Conservation (phyloP, 2,797 vertebrate species). For the Pterois miles region DNA sequence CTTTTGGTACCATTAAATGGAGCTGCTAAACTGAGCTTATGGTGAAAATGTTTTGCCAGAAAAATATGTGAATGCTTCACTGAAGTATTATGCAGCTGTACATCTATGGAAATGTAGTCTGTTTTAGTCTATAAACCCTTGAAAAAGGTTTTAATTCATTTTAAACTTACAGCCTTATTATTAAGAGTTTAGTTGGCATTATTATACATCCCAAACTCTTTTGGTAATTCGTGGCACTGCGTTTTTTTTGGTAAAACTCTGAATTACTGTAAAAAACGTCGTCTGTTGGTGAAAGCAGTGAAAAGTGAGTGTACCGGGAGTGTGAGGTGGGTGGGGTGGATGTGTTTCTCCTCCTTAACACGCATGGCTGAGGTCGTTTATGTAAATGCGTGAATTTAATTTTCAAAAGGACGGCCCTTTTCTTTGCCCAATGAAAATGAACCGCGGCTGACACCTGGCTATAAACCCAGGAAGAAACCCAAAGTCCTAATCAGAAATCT, state of each 20-base stretch:
- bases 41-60: not conserved
- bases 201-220: not conserved
- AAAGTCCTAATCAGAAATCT: conserved; percentile 81
- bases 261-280: conserved; percentile 21
- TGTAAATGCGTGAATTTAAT: conserved; percentile 87
- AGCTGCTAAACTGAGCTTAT: not conserved
- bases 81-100: too few relatives aligned
- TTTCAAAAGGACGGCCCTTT: conserved; percentile 90
- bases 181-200: not conserved
- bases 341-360: conserved; percentile 75
- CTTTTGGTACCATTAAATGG: not conserved
- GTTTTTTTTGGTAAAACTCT: not conserved
- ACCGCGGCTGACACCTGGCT: conserved; percentile 95
- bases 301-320: conserved; percentile 33
- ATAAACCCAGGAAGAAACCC: conserved; percentile 91
- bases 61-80: not conserved
- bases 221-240: not conserved
- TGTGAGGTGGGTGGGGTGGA: conserved; percentile 72
- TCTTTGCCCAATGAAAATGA: conserved; percentile 94
- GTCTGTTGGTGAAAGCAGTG: conserved; percentile 36
- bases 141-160: not conserved
- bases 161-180: not conserved
- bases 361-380: conserved; percentile 79
- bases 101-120: not conserved
- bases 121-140: not conserved